phyloP scores from a whole-genome alignment of 2,888 invertebrate species.

The Hipparchia sbordonii region DNA sequence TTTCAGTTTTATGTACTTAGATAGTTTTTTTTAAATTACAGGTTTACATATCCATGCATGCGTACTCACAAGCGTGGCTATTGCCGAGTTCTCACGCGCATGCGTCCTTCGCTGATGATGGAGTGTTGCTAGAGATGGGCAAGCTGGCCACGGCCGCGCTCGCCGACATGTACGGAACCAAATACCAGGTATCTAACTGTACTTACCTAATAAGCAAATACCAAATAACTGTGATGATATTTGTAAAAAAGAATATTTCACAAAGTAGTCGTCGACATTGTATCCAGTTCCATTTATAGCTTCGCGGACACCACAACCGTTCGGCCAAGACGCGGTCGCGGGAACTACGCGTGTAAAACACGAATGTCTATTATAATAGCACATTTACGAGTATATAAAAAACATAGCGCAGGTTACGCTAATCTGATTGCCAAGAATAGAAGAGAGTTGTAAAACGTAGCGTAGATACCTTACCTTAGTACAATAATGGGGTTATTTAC shows the following conservation, averaged over 20 bases:
- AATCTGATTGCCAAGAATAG: conserved; percentile 7
- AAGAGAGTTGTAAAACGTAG: background rate
- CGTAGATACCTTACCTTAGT: background rate
- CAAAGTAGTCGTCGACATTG: background rate
- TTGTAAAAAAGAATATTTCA: background rate
- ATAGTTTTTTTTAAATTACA: conserved; percentile 45
- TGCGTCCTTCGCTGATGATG: conserved; percentile 78
- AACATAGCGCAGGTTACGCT: background rate
- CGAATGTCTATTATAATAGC: conserved; percentile 13
- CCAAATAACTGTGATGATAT: background rate
- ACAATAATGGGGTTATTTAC: no score
- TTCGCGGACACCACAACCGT: conserved; percentile 3
- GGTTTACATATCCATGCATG: conserved; percentile 85
- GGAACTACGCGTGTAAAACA: conserved; percentile 16
- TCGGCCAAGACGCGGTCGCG: conserved; percentile 1
- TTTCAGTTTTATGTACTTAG: no score
- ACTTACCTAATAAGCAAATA: background rate
- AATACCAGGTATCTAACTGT: conserved; percentile 74
- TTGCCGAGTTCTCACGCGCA: conserved; percentile 83
- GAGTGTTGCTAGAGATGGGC: conserved; percentile 83
- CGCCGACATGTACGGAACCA: conserved; percentile 84
- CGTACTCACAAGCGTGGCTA: conserved; percentile 86
- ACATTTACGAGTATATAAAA: conserved; percentile 12
- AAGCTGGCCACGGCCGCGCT: conserved; percentile 84
- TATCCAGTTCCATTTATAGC: background rate